Evolutionary conservation across 2,797 vertebrate genomes (phyloP).

Genomic region (Linurgus olivaceus): DNA sequence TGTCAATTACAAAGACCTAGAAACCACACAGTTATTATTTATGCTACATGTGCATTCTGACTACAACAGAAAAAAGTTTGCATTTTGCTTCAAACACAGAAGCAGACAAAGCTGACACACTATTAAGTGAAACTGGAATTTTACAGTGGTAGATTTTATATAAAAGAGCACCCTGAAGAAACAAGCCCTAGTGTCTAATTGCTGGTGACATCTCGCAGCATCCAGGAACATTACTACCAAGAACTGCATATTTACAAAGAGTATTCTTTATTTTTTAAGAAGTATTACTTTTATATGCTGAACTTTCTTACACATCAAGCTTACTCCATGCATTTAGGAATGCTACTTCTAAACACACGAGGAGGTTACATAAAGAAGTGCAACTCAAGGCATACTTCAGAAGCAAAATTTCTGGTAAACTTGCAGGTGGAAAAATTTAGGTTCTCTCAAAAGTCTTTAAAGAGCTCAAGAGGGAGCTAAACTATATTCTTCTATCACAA

Average conservation of each 20-base stretch:
- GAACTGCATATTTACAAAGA: neutral
- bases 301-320: neutral
- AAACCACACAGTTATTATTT: neutral
- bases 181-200: neutral
- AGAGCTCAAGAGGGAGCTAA: neutral
- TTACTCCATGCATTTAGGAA: neutral
- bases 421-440: neutral
- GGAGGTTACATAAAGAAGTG: neutral
- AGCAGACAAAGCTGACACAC: neutral
- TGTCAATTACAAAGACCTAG: neutral
- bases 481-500: neutral
- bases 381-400: neutral
- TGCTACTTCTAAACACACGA: neutral
- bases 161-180: neutral
- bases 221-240: neutral
- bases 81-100: neutral
- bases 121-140: neutral
- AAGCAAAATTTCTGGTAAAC: neutral
- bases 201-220: neutral
- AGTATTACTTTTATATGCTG: neutral
- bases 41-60: neutral
- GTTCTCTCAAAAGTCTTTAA: neutral
- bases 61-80: neutral
- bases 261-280: neutral
- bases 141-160: neutral